Evolutionary conservation across 1,140 invertebrate genomes (phyloP).

Genomic region (Mizuhopecten yessoensis): DNA sequence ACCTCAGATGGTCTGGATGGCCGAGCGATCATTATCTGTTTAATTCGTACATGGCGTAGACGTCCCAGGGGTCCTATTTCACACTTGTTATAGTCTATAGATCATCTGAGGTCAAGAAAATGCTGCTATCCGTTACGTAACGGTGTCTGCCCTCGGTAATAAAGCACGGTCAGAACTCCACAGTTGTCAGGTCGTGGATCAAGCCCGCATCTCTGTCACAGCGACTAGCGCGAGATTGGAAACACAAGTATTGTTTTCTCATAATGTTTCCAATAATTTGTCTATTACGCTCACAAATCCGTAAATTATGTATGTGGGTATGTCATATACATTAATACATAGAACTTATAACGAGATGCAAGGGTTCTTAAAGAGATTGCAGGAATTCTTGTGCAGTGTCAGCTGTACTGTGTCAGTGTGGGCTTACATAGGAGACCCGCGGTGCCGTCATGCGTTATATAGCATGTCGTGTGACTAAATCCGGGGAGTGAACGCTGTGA

Average conservation of each 20-base stretch:
- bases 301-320: not conserved
- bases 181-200: constrained; percentile 20
- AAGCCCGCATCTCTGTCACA: not conserved
- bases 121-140: constrained; percentile 13
- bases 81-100: not conserved
- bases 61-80: not conserved
- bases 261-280: not conserved
- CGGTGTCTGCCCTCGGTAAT: constrained; percentile 3
- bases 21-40: not conserved
- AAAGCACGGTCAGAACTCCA: not conserved
- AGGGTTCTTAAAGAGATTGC: not conserved
- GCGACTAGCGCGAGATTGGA: not conserved
- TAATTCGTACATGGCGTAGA: not conserved
- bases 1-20: not conserved
- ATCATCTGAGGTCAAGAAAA: constrained; percentile 19
- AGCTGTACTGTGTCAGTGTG: too few species aligned
- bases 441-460: not conserved
- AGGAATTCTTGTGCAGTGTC: too few species aligned
- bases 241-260: not conserved
- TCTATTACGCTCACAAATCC: not conserved
- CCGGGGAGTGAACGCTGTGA: not conserved
- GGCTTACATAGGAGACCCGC: too few species aligned
- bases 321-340: not conserved
- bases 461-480: not conserved
- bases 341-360: too few species aligned